phyloP scores from a whole-genome alignment of 2,888 invertebrate species.

The Galerucella nymphaeae region DNA sequence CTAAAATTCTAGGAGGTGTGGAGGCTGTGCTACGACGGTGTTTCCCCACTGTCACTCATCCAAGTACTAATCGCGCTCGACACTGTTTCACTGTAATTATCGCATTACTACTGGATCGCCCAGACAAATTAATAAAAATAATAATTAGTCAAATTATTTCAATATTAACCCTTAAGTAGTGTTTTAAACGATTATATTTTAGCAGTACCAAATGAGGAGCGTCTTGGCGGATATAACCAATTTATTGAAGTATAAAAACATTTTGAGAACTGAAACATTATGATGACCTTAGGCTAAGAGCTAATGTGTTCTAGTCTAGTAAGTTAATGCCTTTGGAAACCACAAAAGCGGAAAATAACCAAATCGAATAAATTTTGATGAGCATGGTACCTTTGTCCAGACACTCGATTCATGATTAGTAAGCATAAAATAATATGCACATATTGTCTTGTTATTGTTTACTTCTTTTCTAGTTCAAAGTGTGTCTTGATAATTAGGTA shows the following conservation, averaged over 20 bases:
- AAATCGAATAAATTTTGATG: conserved; percentile 25
- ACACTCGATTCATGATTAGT: conserved; percentile 10
- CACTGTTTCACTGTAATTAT: too few relatives aligned
- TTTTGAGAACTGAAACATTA: conserved; percentile 7
- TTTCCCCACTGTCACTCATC: too few relatives aligned
- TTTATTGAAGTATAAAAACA: conserved; percentile 27
- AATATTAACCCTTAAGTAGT: neutral
- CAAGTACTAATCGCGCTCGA: too few relatives aligned
- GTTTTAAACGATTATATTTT: neutral
- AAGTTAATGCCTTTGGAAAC: conserved; percentile 23
- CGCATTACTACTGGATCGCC: too few relatives aligned
- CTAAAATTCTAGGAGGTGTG: too few relatives aligned
- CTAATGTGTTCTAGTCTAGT: conserved; percentile 30
- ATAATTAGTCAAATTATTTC: too few relatives aligned
- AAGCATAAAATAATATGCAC: conserved; percentile 3
- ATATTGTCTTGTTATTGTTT: conserved; percentile 10
- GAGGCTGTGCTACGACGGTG: too few relatives aligned
- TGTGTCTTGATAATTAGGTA: neutral
- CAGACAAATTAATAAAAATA: too few relatives aligned
- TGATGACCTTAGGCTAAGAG: conserved; percentile 24
- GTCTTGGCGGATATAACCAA: neutral
- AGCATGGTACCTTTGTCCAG: conserved; percentile 14
- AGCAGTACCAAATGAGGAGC: neutral
- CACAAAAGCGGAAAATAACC: conserved; percentile 30
- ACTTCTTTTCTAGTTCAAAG: neutral